Evolutionary conservation across 2,888 invertebrate genomes (phyloP), one percentile per base, ranked within the genome.

Genomic region (Drosophila prolongata): DNA sequence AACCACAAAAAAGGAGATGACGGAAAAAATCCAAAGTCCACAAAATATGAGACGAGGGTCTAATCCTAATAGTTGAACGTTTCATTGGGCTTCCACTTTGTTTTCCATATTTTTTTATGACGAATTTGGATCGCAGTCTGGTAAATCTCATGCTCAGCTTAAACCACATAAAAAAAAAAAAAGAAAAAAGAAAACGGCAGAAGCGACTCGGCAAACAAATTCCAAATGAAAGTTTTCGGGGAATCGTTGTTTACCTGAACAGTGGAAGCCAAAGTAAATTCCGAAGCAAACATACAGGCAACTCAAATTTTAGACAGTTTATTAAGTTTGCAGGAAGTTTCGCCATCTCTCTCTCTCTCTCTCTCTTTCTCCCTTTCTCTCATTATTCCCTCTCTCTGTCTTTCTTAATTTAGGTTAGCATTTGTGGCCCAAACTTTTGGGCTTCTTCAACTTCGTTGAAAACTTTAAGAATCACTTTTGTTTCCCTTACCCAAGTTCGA

Each of bases 241-340:
- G 19, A 46, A 34, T 62, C 62, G 35, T 47, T 64, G 62, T 64
- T 62, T 65, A 65, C 65, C 66, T 64, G 60, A 50, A 64, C 61
- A 64, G 60, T 49, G 62, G 62, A 60, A 64, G 61, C 60, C 62
- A 43, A 50, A 60, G 62, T 19, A 64, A 64, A 64, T 50, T 60
- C 49, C 27, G 47, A 11, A 6, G 35, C 62, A 62, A 27, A 42
- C 62, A 49, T 42, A 59, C 38, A 47, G 55, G 8, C 62, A 61
- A 40, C 64, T 53, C 65, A 65, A 66, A 65, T 47, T 64, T 65
- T 47, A 65, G 46, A 62, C 65, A 62, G 65, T 65, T 62, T 65
- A 64, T 65, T 53, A 65, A 65, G 62, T 64, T 64, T 60, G 6
- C 59, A 10, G 55, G n/a, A 42, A 59, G 42, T 42, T 59, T 42